Evolutionary conservation across 2,797 vertebrate genomes (phyloP).

Genomic region (Philypnodon macrostomus): DNA sequence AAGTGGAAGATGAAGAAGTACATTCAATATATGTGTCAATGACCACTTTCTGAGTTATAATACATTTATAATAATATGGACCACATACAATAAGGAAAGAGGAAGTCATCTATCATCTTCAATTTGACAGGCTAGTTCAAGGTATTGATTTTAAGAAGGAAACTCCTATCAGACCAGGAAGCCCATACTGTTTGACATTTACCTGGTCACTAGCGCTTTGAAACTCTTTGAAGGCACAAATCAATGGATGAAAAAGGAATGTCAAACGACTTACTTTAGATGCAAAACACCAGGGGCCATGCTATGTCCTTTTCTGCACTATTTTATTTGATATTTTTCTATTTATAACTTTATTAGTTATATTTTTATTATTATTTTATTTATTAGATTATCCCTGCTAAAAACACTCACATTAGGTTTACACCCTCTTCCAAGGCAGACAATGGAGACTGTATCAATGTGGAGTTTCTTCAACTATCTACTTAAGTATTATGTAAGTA

Average conservation of each 20-base stretch:
- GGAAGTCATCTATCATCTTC: conserved; percentile 40
- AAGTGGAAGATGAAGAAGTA: conserved; percentile 29
- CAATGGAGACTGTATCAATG: too few species aligned
- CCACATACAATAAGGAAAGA: conserved; percentile 17
- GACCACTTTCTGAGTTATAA: conserved; percentile 34
- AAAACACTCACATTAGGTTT: too few species aligned
- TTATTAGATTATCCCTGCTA: too few species aligned
- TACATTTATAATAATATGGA: conserved; percentile 22
- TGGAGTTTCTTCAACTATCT: too few species aligned
- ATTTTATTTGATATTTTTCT: too few species aligned
- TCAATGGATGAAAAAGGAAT: conserved; percentile 24
- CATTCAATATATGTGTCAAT: conserved; percentile 48
- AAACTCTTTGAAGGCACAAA: conserved; percentile 31
- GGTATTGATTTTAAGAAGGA: conserved; percentile 56
- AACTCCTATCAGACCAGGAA: conserved; percentile 38
- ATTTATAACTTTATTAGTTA: too few species aligned
- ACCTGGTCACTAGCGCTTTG: conserved; percentile 30
- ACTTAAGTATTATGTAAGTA: too few species aligned
- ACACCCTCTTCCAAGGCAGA: too few species aligned
- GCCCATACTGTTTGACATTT: conserved; percentile 46
- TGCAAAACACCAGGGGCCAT: too few species aligned
- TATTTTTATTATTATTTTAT: too few species aligned
- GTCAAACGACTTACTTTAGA: conserved; percentile 9
- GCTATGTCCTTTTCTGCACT: too few species aligned
- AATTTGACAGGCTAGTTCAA: conserved; percentile 40